These are phyloP conservation scores for Zoanthus solanderi DNA, from an alignment of 92 coral and sea anemone genomes.

Conservation along the genomic window DNA sequence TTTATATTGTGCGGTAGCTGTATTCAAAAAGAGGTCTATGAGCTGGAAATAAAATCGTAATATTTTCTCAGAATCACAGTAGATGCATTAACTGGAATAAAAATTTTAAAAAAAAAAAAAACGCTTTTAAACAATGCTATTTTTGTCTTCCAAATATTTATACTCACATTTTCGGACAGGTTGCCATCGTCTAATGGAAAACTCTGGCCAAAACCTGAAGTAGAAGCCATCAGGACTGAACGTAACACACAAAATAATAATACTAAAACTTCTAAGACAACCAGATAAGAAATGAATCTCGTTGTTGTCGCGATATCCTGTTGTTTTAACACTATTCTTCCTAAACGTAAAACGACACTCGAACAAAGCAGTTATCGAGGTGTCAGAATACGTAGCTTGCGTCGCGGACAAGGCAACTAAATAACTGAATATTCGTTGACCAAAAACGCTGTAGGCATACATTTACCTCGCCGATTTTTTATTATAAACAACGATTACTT, in stretches of 20 bases:
- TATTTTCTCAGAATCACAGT: not conserved
- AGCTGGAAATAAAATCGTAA: not conserved
- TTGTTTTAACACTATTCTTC: constrained; percentile 2
- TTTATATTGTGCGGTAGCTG: not conserved
- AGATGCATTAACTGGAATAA: not conserved
- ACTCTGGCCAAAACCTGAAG: not conserved
- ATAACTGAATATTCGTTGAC: not conserved
- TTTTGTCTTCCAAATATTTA: not conserved
- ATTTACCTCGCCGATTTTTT: not conserved
- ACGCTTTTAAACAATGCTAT: constrained; percentile 1
- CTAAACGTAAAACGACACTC: constrained; percentile 12
- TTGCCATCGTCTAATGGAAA: constrained; percentile 4
- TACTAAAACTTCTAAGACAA: constrained; percentile 3
- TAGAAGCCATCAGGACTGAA: constrained; percentile 13
- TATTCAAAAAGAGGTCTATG: not conserved
- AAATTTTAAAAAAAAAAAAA: not conserved
- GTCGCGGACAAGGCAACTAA: not conserved
- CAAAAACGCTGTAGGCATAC: not conserved
- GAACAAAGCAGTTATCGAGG: not conserved
- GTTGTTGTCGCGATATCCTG: constrained; percentile 11
- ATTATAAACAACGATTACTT: not conserved
- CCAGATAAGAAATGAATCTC: not conserved
- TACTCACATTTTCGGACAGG: constrained; percentile 18
- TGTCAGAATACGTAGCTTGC: constrained; percentile 5
- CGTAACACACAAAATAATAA: constrained; percentile 14